A percentile compares a stretch with the other conserved stretches of the same genome.
These are phyloP conservation scores for Addax nasomaculatus DNA, from an alignment of 2,113 vertebrate genomes.

Conservation along the genomic window DNA sequence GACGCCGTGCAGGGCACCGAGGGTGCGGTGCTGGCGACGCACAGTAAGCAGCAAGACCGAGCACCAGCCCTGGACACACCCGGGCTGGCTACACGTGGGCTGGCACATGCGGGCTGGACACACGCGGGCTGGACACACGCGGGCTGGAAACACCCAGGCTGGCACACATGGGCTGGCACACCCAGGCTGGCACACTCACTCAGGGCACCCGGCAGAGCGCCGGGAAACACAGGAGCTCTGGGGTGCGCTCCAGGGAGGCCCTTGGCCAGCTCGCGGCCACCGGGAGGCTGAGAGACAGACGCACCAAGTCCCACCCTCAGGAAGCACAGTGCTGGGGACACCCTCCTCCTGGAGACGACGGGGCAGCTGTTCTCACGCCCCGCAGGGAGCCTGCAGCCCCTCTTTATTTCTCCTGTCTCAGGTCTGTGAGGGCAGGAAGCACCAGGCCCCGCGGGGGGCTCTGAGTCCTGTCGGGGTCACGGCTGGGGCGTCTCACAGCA, in stretches of 20 bases:
- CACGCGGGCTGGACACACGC: too few relatives aligned
- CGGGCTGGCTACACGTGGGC: too few relatives aligned
- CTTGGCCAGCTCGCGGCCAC: background rate
- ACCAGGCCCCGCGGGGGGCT: background rate
- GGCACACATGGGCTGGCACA: too few relatives aligned
- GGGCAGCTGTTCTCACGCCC: background rate
- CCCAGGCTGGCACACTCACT: too few relatives aligned
- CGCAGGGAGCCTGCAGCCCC: background rate
- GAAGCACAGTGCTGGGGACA: background rate
- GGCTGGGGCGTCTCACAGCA: background rate
- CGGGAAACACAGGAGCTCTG: background rate
- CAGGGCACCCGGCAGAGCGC: background rate
- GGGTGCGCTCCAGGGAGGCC: background rate
- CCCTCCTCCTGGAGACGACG: background rate
- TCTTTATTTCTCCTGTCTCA: background rate
- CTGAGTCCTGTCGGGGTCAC: background rate
- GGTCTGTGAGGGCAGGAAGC: background rate
- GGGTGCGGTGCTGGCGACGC: background rate
- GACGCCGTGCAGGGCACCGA: slow-evolving; percentile 46
- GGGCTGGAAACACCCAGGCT: fast-evolving
- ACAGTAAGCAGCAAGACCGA: background rate
- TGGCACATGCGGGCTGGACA: too few relatives aligned
- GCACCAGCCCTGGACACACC: background rate
- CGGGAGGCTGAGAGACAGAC: background rate
- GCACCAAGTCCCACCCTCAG: background rate